A percentile compares a stretch with the other conserved stretches of the same genome.
phyloP scores from a whole-genome alignment of 1,140 invertebrate species.

The Hesperophylax magnus region DNA sequence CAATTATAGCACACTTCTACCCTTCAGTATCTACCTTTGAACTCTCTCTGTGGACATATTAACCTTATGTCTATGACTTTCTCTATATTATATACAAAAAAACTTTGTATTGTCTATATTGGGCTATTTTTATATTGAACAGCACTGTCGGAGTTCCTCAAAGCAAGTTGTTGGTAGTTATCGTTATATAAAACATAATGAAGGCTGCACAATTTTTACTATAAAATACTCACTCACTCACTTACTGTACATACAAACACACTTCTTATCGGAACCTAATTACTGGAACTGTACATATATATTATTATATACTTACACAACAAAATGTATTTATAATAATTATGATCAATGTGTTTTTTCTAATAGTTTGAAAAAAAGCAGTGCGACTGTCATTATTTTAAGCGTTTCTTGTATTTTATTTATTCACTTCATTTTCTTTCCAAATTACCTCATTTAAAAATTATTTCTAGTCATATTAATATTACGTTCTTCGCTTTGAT shows the following conservation, averaged over 20 bases:
- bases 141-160: conserved; percentile 27
- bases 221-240: background rate
- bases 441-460: too few relatives aligned
- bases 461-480: too few relatives aligned
- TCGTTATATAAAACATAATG: too few relatives aligned
- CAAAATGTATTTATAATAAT: too few relatives aligned
- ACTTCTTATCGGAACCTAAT: background rate
- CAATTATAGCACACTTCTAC: conserved; percentile 27
- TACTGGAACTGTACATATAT: background rate
- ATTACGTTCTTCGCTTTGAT: too few relatives aligned
- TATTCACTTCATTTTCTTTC: too few relatives aligned
- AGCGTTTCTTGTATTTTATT: too few relatives aligned
- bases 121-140: conserved; percentile 35
- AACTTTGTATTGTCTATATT: background rate
- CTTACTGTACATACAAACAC: conserved; percentile 12
- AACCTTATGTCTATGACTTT: background rate
- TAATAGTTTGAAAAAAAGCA: too few relatives aligned
- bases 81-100: conserved; percentile 2
- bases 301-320: background rate
- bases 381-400: too few relatives aligned
- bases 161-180: background rate
- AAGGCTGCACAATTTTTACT: too few relatives aligned
- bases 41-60: conserved; percentile 10
- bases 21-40: conserved; percentile 32
- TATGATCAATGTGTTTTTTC: too few relatives aligned